Percentiles rank a stretch among this genome's conserved stretches.
Evolutionary conservation across 2,888 invertebrate species (phyloP).

Genomic region (Octodonta nipae): DNA sequence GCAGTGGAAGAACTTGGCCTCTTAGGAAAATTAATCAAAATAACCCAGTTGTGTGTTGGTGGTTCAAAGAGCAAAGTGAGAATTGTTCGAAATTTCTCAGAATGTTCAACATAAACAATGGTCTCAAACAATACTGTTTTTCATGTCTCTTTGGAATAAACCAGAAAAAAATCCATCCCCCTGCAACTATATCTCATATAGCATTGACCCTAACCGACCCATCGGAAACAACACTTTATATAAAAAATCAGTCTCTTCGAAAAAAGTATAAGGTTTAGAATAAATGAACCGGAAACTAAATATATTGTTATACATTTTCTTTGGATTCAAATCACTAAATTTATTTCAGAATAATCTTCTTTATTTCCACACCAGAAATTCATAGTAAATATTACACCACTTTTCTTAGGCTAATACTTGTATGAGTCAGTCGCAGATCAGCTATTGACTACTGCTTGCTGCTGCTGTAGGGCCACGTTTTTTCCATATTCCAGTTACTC

Average conservation of each 20-base stretch:
- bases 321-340: too few species aligned
- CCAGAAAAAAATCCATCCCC: neutral
- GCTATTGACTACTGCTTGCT: too few species aligned
- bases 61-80: slow-evolving; percentile 4
- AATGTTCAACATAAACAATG: neutral
- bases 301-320: too few species aligned
- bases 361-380: too few species aligned
- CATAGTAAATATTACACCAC: too few species aligned
- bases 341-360: too few species aligned
- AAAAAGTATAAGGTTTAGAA: slow-evolving; percentile 5
- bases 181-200: neutral
- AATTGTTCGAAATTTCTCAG: slow-evolving; percentile 5
- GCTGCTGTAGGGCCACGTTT: too few species aligned
- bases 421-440: too few species aligned
- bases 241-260: slow-evolving; percentile 5
- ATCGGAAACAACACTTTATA: slow-evolving; percentile 4
- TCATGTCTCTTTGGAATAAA: neutral
- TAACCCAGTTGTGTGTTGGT: slow-evolving; percentile 7
- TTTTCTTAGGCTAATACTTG: too few species aligned
- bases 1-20: slow-evolving; percentile 11
- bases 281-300: slow-evolving; percentile 7
- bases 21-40: slow-evolving; percentile 7
- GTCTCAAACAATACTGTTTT: neutral
- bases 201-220: neutral
- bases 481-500: too few species aligned